Percentiles rank a stretch among this genome's conserved stretches.
Evolutionary conservation across 2,113 vertebrate genomes (phyloP).

Genomic region (Marcusenius ussheri): DNA sequence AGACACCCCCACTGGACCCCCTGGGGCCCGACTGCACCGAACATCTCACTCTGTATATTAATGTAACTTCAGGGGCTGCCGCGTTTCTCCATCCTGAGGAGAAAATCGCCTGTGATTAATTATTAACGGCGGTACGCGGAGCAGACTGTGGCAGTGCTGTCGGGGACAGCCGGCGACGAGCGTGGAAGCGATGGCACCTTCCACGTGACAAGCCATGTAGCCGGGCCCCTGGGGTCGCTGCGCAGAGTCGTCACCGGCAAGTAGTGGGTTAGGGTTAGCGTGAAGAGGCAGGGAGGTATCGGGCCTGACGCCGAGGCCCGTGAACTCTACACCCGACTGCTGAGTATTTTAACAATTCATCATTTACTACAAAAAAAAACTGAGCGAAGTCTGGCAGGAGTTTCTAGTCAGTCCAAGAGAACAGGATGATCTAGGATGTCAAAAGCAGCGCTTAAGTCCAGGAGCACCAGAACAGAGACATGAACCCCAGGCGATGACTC

Average conservation of each 20-base stretch:
- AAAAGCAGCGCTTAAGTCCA: background rate
- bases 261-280: background rate
- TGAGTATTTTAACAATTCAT: background rate
- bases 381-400: background rate
- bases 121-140: background rate
- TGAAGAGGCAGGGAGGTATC: background rate
- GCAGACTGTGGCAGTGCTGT: background rate
- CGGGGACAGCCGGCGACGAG: background rate
- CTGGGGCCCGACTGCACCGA: background rate
- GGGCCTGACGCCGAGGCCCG: background rate
- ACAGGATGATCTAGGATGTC: background rate
- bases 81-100: background rate
- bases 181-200: background rate
- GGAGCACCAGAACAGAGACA: background rate
- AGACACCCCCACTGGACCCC: background rate
- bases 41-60: background rate
- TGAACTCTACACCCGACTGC: background rate
- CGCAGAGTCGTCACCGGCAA: background rate
- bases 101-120: background rate
- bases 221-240: background rate
- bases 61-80: background rate
- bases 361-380: background rate
- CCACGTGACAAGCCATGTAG: background rate
- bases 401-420: background rate
- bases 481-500: background rate